A percentile compares a stretch with the other conserved stretches of the same genome.
Evolutionary conservation across 2,888 invertebrate species (phyloP).

Genomic region (Oegoconia quadripuncta): DNA sequence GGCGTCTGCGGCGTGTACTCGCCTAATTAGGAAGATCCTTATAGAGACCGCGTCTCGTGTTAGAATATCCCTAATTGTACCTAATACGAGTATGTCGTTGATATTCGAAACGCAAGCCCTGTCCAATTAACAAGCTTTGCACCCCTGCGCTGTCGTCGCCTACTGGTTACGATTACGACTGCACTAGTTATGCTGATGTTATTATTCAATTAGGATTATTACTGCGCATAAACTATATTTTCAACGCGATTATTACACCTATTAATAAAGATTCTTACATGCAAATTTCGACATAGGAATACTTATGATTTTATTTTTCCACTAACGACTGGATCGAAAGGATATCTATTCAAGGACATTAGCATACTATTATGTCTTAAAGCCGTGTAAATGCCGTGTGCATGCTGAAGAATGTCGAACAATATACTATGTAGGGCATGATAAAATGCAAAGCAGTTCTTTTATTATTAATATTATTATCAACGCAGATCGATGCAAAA

Average conservation of each 20-base stretch:
- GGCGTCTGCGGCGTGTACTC: slow-evolving; percentile 45
- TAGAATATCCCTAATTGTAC: slow-evolving; percentile 68
- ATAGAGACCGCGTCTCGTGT: slow-evolving; percentile 54
- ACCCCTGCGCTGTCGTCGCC: slow-evolving; percentile 26
- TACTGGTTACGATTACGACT: slow-evolving; percentile 15
- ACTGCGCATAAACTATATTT: background rate
- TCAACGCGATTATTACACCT: background rate
- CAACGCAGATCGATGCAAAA: slow-evolving; percentile 2
- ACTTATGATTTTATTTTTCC: slow-evolving; percentile 27
- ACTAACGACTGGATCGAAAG: slow-evolving; percentile 34
- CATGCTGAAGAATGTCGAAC: slow-evolving; percentile 47
- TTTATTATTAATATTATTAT: slow-evolving; percentile 1
- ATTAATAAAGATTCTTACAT: slow-evolving; percentile 14
- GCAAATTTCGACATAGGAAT: slow-evolving; percentile 13
- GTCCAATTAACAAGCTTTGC: slow-evolving; percentile 50
- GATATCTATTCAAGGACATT: slow-evolving; percentile 45
- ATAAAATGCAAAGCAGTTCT: slow-evolving; percentile 45
- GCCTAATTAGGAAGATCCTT: slow-evolving; percentile 65
- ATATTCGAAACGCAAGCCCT: slow-evolving; percentile 55
- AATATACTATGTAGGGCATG: slow-evolving; percentile 28
- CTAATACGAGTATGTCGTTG: slow-evolving; percentile 60
- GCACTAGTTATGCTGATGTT: slow-evolving; percentile 23
- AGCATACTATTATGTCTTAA: slow-evolving; percentile 56
- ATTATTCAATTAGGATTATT: slow-evolving; percentile 9
- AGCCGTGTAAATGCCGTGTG: slow-evolving; percentile 46